A percentile compares a stretch with the other conserved stretches of the same genome.
These are phyloP conservation scores for Odontocerum albicorne DNA, from an alignment of 2,888 invertebrate species.

Conservation along the genomic window DNA sequence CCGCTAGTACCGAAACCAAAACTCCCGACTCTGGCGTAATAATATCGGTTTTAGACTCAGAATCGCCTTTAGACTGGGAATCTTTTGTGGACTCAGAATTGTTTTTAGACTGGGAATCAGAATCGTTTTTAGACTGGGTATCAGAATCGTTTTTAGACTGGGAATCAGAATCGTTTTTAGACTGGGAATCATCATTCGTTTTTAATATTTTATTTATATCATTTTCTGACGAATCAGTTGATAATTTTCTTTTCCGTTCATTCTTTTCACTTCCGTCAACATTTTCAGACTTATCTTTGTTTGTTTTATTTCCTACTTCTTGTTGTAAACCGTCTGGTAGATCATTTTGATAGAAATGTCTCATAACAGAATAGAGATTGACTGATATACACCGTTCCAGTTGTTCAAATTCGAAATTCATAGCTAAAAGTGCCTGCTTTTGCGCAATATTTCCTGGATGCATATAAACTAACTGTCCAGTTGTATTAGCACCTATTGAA, in stretches of 20 bases:
- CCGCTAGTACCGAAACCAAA: too few species aligned
- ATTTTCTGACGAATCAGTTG: conserved; percentile 37
- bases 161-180: conserved; percentile 42
- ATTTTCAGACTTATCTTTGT: conserved; percentile 19
- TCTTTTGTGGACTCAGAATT: too few species aligned
- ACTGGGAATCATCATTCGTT: conserved; percentile 39
- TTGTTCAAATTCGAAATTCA: conserved; percentile 77
- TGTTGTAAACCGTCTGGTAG: conserved; percentile 39
- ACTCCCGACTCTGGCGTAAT: neutral
- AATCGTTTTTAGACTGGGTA: conserved; percentile 41
- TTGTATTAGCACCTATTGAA: conserved; percentile 67
- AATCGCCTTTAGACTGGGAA: too few species aligned
- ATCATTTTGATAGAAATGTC: conserved; percentile 67
- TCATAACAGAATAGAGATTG: conserved; percentile 74
- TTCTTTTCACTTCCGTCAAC: conserved; percentile 11
- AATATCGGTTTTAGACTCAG: conserved; percentile 39
- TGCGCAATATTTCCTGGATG: conserved; percentile 82
- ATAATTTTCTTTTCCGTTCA: conserved; percentile 39
- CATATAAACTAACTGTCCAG: conserved; percentile 70
- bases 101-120: conserved; percentile 38
- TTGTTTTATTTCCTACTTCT: conserved; percentile 28
- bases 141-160: conserved; percentile 43
- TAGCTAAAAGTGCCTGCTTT: conserved; percentile 73
- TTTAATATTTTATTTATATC: conserved; percentile 27
- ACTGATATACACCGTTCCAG: conserved; percentile 70